phyloP scores from a whole-genome alignment of 2,113 vertebrate genomes.

The Puffinus mauretanicus region DNA sequence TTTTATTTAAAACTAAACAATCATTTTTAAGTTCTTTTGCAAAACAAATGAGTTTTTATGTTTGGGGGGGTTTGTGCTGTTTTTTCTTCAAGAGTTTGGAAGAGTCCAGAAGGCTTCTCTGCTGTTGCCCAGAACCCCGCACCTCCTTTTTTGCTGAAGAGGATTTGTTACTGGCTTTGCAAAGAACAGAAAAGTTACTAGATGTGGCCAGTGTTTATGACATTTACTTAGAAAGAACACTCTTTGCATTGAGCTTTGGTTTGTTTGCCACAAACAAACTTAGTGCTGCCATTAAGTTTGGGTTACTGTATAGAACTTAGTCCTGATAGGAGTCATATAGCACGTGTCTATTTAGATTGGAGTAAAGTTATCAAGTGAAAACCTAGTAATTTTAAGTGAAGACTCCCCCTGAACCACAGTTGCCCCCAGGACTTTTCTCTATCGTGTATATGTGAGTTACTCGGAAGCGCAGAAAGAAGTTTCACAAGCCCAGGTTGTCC shows the following conservation, averaged over 20 bases:
- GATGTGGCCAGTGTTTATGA: background rate
- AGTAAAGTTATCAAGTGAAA: background rate
- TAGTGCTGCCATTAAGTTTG: background rate
- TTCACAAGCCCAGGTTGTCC: background rate
- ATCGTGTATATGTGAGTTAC: rapidly evolving
- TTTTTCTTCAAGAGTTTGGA: background rate
- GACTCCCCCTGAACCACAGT: background rate
- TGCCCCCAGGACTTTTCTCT: background rate
- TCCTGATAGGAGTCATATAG: background rate
- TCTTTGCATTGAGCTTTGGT: background rate
- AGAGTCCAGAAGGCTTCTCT: background rate
- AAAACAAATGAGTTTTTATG: background rate
- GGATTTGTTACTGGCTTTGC: background rate
- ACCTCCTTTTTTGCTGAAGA: background rate
- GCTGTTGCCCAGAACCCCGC: background rate
- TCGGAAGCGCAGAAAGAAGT: background rate
- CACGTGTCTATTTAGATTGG: rapidly evolving
- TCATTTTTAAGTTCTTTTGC: background rate
- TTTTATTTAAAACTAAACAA: background rate
- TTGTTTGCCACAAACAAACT: background rate
- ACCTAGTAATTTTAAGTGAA: background rate
- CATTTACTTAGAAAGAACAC: background rate
- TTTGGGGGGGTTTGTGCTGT: background rate
- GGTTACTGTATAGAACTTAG: background rate
- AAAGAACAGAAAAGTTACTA: background rate